Percentiles rank a stretch among this genome's conserved stretches.
Evolutionary conservation across 2,797 vertebrate species (phyloP).

Genomic region (Arnoldichthys spilopterus): DNA sequence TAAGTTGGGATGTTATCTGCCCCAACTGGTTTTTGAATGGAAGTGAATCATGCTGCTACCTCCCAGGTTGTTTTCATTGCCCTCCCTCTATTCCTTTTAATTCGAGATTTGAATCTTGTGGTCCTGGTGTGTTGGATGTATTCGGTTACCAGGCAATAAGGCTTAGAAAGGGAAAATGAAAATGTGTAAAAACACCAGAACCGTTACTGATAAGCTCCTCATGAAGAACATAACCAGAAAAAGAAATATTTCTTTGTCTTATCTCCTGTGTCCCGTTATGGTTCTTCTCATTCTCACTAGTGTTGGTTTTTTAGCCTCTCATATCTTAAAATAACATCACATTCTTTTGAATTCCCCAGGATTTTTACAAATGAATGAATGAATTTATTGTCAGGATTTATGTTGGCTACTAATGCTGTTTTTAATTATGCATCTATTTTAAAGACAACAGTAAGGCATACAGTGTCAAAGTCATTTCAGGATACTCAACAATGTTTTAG

Average conservation of each 20-base stretch:
- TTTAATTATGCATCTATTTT: no score
- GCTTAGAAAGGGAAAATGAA: slow-evolving; percentile 7
- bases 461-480: no score
- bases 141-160: slow-evolving; percentile 13
- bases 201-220: slow-evolving; percentile 41
- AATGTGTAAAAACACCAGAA: slow-evolving; percentile 20
- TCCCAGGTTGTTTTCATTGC: not conserved
- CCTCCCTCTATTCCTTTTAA: slow-evolving; percentile 19
- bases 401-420: no score
- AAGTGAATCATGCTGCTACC: not conserved
- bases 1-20: slow-evolving; percentile 7
- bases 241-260: slow-evolving; percentile 10
- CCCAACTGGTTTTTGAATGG: not conserved
- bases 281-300: slow-evolving; percentile 24
- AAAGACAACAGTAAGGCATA: no score
- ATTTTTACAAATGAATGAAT: no score
- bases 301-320: slow-evolving; percentile 27
- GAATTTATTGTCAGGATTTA: no score
- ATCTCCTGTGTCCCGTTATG: not conserved
- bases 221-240: slow-evolving; percentile 23
- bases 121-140: not conserved
- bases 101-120: slow-evolving; percentile 38
- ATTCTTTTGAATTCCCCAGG: no score
- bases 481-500: no score
- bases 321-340: slow-evolving; percentile 17